Evolutionary conservation across 2,113 vertebrate genomes (phyloP).

Genomic region (Muntiacus reevesi): DNA sequence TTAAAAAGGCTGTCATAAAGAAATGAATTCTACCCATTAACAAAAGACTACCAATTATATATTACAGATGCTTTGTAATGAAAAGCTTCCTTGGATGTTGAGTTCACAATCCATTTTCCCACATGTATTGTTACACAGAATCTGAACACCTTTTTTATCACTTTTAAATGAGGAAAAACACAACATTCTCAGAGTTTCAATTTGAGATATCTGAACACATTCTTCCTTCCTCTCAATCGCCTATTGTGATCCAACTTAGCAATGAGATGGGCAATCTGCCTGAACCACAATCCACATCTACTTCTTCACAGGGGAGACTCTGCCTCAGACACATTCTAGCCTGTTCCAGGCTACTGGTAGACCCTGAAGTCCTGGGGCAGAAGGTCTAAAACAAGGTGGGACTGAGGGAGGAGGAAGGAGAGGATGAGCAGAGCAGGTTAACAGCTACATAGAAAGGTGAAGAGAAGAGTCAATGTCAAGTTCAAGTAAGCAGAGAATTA

Average conservation of each 20-base stretch:
- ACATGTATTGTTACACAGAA: not conserved
- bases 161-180: constrained; percentile 31
- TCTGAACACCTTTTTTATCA: not conserved
- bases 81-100: not conserved
- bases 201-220: not conserved
- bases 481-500: not conserved
- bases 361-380: not conserved
- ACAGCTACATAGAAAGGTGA: not conserved
- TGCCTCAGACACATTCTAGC: not conserved
- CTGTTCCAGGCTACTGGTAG: not conserved
- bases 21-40: not conserved
- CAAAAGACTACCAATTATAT: not conserved
- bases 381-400: not conserved
- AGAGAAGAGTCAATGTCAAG: not conserved
- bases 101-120: not conserved
- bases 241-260: not conserved
- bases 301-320: not conserved
- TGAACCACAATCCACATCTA: rapidly evolving
- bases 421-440: not conserved
- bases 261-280: not conserved
- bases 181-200: not conserved
- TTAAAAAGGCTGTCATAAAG: not conserved
- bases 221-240: not conserved
- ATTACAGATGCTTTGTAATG: not conserved
- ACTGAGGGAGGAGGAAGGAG: not conserved